phyloP scores from a whole-genome alignment of 1,140 invertebrate species.

The Callitettix versicolor region DNA sequence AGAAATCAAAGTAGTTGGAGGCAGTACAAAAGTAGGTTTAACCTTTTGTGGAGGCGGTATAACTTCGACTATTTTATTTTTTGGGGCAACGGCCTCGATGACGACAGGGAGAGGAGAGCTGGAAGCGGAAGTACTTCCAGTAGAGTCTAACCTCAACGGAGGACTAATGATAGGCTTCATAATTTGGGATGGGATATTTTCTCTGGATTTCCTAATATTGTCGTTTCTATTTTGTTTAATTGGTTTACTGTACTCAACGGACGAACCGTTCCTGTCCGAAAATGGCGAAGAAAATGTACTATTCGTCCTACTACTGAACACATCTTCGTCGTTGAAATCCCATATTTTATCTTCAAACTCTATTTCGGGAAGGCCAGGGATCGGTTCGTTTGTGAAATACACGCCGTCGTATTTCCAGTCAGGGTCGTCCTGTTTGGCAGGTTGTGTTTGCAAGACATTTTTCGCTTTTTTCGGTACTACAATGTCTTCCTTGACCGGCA shows the following conservation, averaged over 20 bases:
- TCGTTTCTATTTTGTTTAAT: not conserved
- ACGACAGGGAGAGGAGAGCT: not conserved
- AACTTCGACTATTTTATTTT: too few relatives aligned
- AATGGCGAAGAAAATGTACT: constrained; percentile 6
- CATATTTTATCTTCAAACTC: constrained; percentile 65
- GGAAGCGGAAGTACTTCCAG: not conserved
- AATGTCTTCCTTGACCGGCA: not conserved
- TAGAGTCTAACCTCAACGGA: not conserved
- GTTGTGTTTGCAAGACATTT: too few relatives aligned
- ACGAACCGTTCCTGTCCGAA: not conserved
- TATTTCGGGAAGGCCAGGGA: constrained; percentile 52
- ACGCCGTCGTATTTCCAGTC: constrained; percentile 53
- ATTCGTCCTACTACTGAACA: constrained; percentile 11
- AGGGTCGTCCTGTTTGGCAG: constrained; percentile 5
- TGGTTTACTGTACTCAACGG: not conserved
- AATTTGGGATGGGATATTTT: not conserved
- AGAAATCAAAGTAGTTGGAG: too few relatives aligned
- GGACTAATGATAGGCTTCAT: not conserved
- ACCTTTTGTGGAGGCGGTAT: too few relatives aligned
- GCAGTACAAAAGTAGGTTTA: too few relatives aligned
- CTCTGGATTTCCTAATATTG: not conserved
- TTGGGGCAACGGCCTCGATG: not conserved
- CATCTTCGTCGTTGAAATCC: constrained; percentile 59
- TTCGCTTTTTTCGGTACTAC: too few relatives aligned
- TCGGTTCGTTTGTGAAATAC: constrained; percentile 71